Percentiles rank a stretch among this genome's conserved stretches.
phyloP scores from a whole-genome alignment of 2,113 vertebrate species.

The Lepus americanus region DNA sequence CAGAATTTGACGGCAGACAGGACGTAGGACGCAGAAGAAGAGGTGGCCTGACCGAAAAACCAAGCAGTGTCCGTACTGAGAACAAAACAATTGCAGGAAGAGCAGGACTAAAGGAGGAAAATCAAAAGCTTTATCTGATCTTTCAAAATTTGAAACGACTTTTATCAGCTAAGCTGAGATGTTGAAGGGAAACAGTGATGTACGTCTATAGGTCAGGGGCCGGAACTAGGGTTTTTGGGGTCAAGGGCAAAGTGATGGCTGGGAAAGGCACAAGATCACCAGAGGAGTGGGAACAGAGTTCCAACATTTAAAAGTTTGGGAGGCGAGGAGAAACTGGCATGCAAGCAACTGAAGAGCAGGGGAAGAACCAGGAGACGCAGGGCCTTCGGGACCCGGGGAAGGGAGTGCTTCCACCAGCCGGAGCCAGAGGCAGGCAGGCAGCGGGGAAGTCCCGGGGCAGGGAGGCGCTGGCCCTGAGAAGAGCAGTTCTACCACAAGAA shows the following conservation, averaged over 20 bases:
- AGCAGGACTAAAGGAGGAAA: background rate
- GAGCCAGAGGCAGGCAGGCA: too few relatives aligned
- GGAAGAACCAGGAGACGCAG: background rate
- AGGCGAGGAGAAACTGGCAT: background rate
- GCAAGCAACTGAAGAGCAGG: background rate
- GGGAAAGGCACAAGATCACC: fast-evolving
- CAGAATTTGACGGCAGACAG: background rate
- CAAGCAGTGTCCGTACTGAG: background rate
- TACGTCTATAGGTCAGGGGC: background rate
- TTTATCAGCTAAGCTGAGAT: fast-evolving
- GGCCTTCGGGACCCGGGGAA: too few relatives aligned
- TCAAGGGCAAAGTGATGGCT: fast-evolving
- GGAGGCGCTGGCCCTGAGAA: background rate
- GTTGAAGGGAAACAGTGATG: background rate
- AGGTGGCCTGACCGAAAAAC: background rate
- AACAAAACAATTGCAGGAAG: background rate
- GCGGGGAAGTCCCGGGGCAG: fast-evolving
- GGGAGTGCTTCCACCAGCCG: too few relatives aligned
- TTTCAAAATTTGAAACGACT: background rate
- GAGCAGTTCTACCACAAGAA: background rate
- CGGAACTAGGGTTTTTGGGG: background rate
- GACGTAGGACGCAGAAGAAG: background rate
- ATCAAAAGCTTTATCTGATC: background rate
- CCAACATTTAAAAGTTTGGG: background rate
- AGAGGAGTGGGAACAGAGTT: fast-evolving